Percentiles rank a stretch among this genome's conserved stretches.
Conservation (phyloP, 2,797 vertebrate species). For the Oreonectes daqikongensis region DNA sequence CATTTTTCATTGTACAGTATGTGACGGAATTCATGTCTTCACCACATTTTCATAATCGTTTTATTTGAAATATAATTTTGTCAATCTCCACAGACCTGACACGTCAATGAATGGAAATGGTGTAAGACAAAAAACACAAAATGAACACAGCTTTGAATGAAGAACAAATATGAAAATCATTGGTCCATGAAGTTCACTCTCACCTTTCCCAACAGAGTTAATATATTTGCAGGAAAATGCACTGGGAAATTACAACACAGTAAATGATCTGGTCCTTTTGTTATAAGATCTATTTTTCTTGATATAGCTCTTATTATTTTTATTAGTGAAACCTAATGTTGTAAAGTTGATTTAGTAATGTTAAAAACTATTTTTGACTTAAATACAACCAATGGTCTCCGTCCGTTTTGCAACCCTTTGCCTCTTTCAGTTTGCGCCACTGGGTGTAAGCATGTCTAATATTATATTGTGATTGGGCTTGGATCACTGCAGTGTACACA, state of each 20-base stretch:
- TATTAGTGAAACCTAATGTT: neutral
- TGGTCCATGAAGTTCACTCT: neutral
- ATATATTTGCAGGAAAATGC: neutral
- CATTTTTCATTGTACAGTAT: neutral
- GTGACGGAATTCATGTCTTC: neutral
- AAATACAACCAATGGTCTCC: no score
- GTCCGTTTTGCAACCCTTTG: no score
- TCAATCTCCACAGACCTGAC: neutral
- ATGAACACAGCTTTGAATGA: neutral
- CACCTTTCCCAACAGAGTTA: neutral
- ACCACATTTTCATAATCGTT: neutral
- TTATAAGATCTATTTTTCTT: neutral
- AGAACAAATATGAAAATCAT: neutral
- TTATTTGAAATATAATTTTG: conserved; percentile 2
- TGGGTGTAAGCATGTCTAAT: no score
- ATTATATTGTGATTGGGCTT: no score
- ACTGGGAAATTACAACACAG: neutral
- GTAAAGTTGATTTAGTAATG: neutral
- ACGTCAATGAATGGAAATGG: neutral
- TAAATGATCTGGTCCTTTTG: neutral
- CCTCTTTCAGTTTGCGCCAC: no score
- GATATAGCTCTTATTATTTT: neutral
- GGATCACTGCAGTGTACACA: no score
- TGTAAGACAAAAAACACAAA: neutral
- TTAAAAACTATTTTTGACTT: no score